Evolutionary conservation across 2,888 invertebrate species (phyloP).

Genomic region (Thymelicus acteon): DNA sequence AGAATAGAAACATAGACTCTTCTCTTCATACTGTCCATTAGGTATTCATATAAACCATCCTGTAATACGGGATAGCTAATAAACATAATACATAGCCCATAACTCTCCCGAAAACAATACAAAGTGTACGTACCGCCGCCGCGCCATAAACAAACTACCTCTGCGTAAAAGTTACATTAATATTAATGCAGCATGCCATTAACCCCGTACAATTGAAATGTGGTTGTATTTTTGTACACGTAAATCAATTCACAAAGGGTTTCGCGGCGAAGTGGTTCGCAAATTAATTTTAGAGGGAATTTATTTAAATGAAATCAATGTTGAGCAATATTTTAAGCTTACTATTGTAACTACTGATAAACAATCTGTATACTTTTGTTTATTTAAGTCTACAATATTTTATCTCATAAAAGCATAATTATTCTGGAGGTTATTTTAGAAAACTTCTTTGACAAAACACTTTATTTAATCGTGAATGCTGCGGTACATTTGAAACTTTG

Average conservation of each 20-base stretch:
- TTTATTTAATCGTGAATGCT: no score
- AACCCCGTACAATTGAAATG: constrained; percentile 41
- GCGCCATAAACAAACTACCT: constrained; percentile 45
- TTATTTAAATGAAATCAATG: constrained; percentile 21
- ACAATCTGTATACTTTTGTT: neutral
- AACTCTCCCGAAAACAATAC: constrained; percentile 43
- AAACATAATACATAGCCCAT: constrained; percentile 40
- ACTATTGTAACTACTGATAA: neutral
- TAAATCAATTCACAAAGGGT: constrained; percentile 37
- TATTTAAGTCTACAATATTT: neutral
- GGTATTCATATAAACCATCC: constrained; percentile 16
- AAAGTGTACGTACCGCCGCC: constrained; percentile 34
- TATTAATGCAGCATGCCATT: constrained; percentile 52
- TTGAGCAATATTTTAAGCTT: neutral
- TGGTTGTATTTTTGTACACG: constrained; percentile 39
- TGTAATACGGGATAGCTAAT: constrained; percentile 21
- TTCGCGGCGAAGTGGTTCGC: constrained; percentile 1
- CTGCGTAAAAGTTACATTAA: constrained; percentile 49
- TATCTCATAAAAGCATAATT: no score
- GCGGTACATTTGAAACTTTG: no score
- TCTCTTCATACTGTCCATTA: neutral
- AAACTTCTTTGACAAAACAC: no score
- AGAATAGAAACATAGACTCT: no score
- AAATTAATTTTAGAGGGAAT: constrained; percentile 16
- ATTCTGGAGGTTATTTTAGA: no score